Evolutionary conservation across 1,140 invertebrate species (phyloP), one percentile per base, ranked within the genome.

Genomic region (Calliphora vicina): DNA sequence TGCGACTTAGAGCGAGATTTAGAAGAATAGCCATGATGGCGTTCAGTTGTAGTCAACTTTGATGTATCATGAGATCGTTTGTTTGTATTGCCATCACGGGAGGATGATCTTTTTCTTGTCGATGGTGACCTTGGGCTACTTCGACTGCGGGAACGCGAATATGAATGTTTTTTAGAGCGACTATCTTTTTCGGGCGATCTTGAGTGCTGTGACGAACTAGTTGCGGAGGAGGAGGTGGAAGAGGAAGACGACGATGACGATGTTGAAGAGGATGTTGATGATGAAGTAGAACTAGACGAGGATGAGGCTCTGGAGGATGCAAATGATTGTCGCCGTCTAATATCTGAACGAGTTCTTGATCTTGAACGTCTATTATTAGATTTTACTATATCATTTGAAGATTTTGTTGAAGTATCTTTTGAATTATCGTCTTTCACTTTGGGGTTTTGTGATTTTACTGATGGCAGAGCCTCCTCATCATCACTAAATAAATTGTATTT

Each of bases 401-500:
- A 84, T 82, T 83, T 91, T 84, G 91, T 91, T 84, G 91, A 91
- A 80, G 85, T 85, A 10, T 91, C 87, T 78, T 91, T 91, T 83
- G 1, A 12, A 71, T 29, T 67, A 6, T 50, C 12, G 12, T 67
- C 20, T 5, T 23, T 23, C 0, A 0, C 23, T 67, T 57, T 91
- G 78, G 93, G 92, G 78, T 42, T 82, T 71, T 67, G 13, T 23
- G 42, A 20, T 26, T 80, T 61, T 20, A 57, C 67, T 13, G 50
- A 15, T 17, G 83, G 4, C 15, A 57, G 35, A 73, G 57, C 81
- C 20, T 78, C 87, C 35, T 88, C 87, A 67, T 94, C 94, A 93
- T 94, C 95, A 87, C 93, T 95, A 89, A 93, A 95, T 43, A 97
- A 91, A 91, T 96, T 95, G 88, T 97, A 97, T 89, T 96, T 96